Evolutionary conservation across 2,888 invertebrate genomes (phyloP), one percentile per base, ranked within the genome.

Genomic region (Lepidocyrtoides sp.): DNA sequence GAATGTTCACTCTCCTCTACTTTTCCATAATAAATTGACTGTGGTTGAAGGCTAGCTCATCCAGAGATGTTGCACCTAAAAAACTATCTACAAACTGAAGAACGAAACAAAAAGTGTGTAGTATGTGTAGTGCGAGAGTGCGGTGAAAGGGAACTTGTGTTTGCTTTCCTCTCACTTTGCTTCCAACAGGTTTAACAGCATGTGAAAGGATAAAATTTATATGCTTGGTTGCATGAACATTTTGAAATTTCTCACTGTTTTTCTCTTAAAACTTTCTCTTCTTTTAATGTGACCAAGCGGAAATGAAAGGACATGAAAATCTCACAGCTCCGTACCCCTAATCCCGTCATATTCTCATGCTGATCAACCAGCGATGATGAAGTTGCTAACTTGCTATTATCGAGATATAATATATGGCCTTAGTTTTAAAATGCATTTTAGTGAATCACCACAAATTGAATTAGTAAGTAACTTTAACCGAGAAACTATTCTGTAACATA

Each of bases 1-100:
- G 36, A 69, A 20, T 66, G 66, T 66, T 66, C 66, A 12, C 36
- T 17, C 69, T 69, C 8, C 36, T 69, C 36, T 12, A 17, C 36
- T 17, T 69, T 69, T 36, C 17, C 26, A 66, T 20, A 32, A 41
- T 69, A 41, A 69, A 41, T 69, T 41, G 17, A 69, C 41, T 69
- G 36, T 10, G 41, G 32, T 29, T 66, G 36, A 36, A 2, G 17
- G 12, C 17, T 41, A 10, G 69, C 17, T 41, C 69, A 69, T 63
- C 60, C 3, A 29, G 60, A 63, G 60, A 63, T 63, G 10, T 26
- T 10, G 29, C 4, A 8, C 20, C 57, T 57, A 5, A n/a, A n/a
- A n/a, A n/a, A n/a, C n/a, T n/a, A n/a, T n/a, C 48, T 48, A 8
- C 48, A 14, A 48, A 48, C 48, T 48, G 8, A 10, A 48, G 10